Evolutionary conservation across 2,888 invertebrate genomes (phyloP).

Genomic region (Acronicta alni): DNA sequence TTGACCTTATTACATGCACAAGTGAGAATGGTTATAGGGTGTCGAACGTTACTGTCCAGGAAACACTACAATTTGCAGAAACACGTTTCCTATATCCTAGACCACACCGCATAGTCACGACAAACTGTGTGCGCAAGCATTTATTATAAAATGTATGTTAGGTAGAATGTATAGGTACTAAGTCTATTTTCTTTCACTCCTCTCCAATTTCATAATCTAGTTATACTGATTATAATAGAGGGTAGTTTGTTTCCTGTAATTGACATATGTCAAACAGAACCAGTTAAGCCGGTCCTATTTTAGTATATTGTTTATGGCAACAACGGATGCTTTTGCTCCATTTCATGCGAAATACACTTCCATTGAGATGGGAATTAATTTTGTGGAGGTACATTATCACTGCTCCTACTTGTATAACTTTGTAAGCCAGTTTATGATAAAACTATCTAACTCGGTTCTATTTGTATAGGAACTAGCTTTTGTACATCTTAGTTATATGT

Average conservation of each 20-base stretch:
- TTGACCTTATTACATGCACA: too few relatives aligned
- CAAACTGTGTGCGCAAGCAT: too few relatives aligned
- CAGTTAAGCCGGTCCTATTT: slow-evolving; percentile 73
- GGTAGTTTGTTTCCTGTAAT: slow-evolving; percentile 58
- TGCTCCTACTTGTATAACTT: slow-evolving; percentile 19
- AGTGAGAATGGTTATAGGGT: neutral
- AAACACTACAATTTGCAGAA: slow-evolving; percentile 5
- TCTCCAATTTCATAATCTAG: slow-evolving; percentile 21
- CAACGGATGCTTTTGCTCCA: slow-evolving; percentile 80
- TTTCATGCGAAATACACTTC: slow-evolving; percentile 52
- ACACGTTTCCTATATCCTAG: neutral
- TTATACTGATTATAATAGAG: neutral
- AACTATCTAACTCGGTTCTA: slow-evolving; percentile 30
- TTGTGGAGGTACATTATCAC: slow-evolving; percentile 17
- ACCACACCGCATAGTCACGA: neutral
- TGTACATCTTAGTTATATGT: neutral
- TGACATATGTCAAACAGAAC: slow-evolving; percentile 82
- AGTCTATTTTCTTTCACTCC: neutral
- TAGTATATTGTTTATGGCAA: slow-evolving; percentile 82
- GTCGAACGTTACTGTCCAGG: neutral
- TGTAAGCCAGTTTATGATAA: slow-evolving; percentile 46
- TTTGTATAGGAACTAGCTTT: slow-evolving; percentile 16
- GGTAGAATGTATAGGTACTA: neutral
- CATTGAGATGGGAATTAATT: slow-evolving; percentile 35
- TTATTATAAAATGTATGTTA: too few relatives aligned